These are phyloP conservation scores for Aulostomus chinensis DNA, from an alignment of 2,797 vertebrate genomes.

Conservation along the genomic window DNA sequence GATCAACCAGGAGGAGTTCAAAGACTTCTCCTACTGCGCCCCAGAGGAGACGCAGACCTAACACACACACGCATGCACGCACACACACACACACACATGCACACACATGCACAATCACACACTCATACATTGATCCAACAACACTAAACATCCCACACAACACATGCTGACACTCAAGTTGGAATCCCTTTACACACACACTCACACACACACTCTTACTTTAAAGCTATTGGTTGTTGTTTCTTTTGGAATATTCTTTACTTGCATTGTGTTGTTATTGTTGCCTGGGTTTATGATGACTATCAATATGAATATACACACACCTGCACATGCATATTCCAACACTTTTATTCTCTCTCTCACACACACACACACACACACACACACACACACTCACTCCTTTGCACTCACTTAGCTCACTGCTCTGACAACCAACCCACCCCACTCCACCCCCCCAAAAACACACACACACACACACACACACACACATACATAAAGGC, in stretches of 20 bases:
- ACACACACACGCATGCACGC: constrained; percentile 44
- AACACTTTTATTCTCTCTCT: constrained; percentile 7
- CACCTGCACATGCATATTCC: constrained; percentile 35
- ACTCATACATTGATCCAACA: constrained; percentile 21
- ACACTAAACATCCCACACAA: constrained; percentile 33
- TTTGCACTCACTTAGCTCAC: constrained; percentile 27
- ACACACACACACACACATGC: constrained; percentile 21
- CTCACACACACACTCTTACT: constrained; percentile 56
- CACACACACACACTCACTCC: constrained; percentile 1
- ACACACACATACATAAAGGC: constrained; percentile 11
- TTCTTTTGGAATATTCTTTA: constrained; percentile 73
- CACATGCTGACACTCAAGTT: constrained; percentile 28
- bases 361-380: constrained; percentile 11
- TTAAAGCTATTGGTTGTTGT: constrained; percentile 75
- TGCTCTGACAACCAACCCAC: too few species aligned
- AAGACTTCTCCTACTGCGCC: constrained; percentile 97
- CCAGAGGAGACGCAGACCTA: constrained; percentile 92
- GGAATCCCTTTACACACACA: constrained; percentile 44
- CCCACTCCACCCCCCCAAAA: too few species aligned
- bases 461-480: constrained; percentile 34
- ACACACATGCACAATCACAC: constrained; percentile 11
- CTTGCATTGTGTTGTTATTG: constrained; percentile 73
- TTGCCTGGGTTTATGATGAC: constrained; percentile 73
- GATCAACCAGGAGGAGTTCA: constrained; percentile 99
- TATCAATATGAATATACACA: constrained; percentile 59